These are phyloP conservation scores for Strongylocentrotus purpuratus DNA, from an alignment of 35 echinoderm and acorn worm genomes.

Conservation along the genomic window DNA sequence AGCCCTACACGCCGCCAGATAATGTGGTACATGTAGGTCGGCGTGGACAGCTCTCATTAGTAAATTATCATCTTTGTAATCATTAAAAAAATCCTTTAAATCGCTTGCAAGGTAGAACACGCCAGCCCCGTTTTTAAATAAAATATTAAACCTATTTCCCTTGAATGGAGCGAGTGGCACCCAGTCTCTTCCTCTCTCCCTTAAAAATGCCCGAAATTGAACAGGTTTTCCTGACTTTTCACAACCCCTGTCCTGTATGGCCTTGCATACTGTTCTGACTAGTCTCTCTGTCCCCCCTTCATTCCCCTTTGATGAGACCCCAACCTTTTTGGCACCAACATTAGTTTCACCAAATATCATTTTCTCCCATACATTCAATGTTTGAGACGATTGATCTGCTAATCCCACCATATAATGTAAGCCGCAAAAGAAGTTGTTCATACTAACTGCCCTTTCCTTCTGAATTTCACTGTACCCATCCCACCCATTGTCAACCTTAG, in stretches of 20 bases:
- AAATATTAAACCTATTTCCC: background rate
- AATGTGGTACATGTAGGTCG: background rate
- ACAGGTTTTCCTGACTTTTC: background rate
- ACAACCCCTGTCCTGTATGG: background rate
- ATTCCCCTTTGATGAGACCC: background rate
- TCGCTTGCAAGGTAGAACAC: too few species aligned
- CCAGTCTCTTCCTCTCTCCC: background rate
- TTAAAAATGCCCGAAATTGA: background rate
- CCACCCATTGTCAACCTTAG: background rate
- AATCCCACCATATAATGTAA: background rate
- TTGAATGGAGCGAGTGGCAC: background rate
- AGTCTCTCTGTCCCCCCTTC: background rate
- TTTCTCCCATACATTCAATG: background rate
- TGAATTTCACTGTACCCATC: background rate
- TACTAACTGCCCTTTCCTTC: background rate
- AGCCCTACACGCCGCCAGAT: background rate
- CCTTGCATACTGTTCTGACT: background rate
- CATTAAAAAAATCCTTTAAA: too few species aligned
- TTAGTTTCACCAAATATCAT: background rate
- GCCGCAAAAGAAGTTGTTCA: conserved; percentile 1
- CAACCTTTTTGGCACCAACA: background rate
- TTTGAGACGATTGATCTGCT: background rate
- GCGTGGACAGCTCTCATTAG: conserved; percentile 17
- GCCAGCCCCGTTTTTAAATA: background rate
- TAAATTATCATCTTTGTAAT: too few species aligned